These are phyloP conservation scores for Trachops cirrhosus DNA, from an alignment of 2,797 vertebrate genomes.

Conservation along the genomic window DNA sequence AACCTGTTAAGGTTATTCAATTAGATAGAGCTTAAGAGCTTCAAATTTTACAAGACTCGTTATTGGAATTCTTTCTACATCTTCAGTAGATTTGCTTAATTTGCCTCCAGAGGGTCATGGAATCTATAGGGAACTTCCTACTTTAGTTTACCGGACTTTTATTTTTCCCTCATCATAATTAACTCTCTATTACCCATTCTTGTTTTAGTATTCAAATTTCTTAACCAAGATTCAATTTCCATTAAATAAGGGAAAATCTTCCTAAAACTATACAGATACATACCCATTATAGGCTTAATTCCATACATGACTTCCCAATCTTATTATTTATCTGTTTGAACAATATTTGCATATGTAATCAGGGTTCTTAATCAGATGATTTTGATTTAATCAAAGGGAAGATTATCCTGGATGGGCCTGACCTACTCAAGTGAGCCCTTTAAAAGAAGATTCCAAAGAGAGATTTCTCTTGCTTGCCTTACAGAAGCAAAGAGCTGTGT, in stretches of 20 bases:
- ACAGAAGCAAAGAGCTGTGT: neutral
- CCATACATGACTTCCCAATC: neutral
- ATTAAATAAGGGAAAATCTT: neutral
- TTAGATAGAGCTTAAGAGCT: slow-evolving; percentile 49
- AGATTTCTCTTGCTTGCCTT: neutral
- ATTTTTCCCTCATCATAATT: neutral
- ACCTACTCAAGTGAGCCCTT: neutral
- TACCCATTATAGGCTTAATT: neutral
- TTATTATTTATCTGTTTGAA: slow-evolving; percentile 14
- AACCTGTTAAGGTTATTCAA: slow-evolving; percentile 21
- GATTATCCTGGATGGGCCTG: neutral
- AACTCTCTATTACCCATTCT: neutral
- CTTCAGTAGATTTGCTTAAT: slow-evolving; percentile 61
- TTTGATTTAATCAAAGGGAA: neutral
- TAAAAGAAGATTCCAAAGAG: neutral
- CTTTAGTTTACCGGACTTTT: slow-evolving; percentile 34
- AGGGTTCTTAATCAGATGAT: neutral
- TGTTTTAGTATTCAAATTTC: neutral
- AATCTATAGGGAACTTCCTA: slow-evolving; percentile 10
- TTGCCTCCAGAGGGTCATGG: slow-evolving; percentile 30
- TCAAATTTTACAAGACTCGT: slow-evolving; percentile 55
- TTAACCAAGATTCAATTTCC: slow-evolving; percentile 1
- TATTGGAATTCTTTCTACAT: slow-evolving; percentile 60
- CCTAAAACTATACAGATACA: neutral
- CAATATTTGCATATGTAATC: neutral